These are phyloP conservation scores for Galeopsomyia nigrocyanea DNA, from an alignment of 2,888 invertebrate species.

Conservation along the genomic window DNA sequence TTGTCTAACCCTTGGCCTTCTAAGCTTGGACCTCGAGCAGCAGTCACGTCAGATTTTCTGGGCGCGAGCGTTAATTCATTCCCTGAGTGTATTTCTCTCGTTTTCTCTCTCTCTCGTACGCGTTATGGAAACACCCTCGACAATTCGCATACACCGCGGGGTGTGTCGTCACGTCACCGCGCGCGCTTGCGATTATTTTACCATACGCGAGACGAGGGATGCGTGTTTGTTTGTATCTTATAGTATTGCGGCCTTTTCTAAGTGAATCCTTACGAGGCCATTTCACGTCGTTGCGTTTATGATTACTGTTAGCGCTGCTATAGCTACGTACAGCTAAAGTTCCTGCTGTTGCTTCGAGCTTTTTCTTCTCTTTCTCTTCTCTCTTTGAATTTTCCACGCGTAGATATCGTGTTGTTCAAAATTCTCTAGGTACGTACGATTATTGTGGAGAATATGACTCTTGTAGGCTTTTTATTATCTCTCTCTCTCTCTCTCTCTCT, in stretches of 20 bases:
- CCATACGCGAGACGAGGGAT: neutral
- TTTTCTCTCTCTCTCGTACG: neutral
- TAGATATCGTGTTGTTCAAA: no score
- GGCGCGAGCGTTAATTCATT: slow-evolving; percentile 60
- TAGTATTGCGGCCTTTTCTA: neutral
- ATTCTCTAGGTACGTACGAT: neutral
- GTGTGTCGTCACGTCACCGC: neutral
- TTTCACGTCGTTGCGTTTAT: slow-evolving; percentile 15
- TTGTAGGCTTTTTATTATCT: slow-evolving; percentile 3
- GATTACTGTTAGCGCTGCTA: no score
- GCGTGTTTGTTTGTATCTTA: neutral
- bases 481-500: no score
- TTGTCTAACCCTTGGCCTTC: slow-evolving; percentile 41
- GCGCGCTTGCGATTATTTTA: neutral
- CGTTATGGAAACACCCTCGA: slow-evolving; percentile 26
- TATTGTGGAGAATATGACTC: neutral
- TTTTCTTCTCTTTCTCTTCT: no score
- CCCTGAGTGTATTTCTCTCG: slow-evolving; percentile 42
- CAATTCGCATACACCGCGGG: slow-evolving; percentile 23
- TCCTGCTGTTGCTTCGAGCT: no score
- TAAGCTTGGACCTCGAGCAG: slow-evolving; percentile 54
- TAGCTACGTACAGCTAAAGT: no score
- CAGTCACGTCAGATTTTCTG: slow-evolving; percentile 60
- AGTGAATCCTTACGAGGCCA: slow-evolving; percentile 28
- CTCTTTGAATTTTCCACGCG: no score